A percentile compares a stretch with the other conserved stretches of the same genome.
Evolutionary conservation across 2,797 vertebrate genomes (phyloP).

Genomic region (Sebastes reedi): DNA sequence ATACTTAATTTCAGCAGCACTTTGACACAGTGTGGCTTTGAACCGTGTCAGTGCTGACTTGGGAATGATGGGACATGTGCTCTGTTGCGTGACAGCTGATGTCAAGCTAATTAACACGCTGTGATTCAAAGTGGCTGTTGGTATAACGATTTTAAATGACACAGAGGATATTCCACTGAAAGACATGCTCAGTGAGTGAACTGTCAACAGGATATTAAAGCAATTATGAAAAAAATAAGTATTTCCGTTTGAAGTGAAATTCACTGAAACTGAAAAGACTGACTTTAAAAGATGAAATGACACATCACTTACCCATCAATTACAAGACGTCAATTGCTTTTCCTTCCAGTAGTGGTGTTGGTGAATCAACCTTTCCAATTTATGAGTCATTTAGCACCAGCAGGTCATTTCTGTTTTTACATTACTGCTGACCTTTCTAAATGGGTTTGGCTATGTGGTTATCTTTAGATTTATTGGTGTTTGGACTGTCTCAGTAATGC

Average conservation of each 20-base stretch:
- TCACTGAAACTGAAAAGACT: not conserved
- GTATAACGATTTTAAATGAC: not conserved
- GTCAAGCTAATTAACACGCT: slow-evolving; percentile 15
- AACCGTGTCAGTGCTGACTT: not conserved
- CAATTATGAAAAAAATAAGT: not conserved
- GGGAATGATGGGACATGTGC: not conserved
- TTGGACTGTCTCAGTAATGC: slow-evolving; percentile 20
- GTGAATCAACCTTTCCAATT: not conserved
- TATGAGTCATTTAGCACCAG: slow-evolving; percentile 15
- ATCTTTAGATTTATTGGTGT: slow-evolving; percentile 41
- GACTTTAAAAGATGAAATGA: not conserved
- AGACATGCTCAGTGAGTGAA: not conserved
- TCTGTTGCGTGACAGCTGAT: slow-evolving; percentile 1
- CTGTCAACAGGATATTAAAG: not conserved
- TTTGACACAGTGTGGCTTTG: slow-evolving; percentile 2
- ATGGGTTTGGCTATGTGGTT: not conserved
- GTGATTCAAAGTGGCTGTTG: not conserved
- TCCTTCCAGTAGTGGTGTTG: not conserved
- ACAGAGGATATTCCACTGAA: not conserved
- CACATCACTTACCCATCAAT: not conserved
- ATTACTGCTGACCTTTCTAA: slow-evolving; percentile 44
- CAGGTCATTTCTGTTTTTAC: slow-evolving; percentile 31
- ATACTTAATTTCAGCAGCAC: not conserved
- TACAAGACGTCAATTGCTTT: not conserved
- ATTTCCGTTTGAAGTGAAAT: not conserved